phyloP scores from a whole-genome alignment of 2,888 invertebrate genomes.

The Crioceris asparagi region DNA sequence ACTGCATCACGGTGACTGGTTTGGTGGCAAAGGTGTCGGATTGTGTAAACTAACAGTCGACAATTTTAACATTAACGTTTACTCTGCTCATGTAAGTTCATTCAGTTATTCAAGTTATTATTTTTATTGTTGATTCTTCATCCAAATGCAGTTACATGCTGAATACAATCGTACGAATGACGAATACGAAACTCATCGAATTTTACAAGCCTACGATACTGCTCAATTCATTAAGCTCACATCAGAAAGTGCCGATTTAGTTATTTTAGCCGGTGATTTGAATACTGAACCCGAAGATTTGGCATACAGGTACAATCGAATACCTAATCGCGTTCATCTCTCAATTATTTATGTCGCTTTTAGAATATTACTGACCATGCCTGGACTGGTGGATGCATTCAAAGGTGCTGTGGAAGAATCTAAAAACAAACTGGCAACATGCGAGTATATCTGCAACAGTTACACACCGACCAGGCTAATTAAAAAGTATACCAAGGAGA shows the following conservation, averaged over 20 bases:
- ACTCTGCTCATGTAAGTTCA: constrained; percentile 80
- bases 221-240: constrained; percentile 90
- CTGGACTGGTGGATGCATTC: constrained; percentile 45
- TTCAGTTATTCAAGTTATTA: constrained; percentile 1
- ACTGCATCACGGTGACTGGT: constrained; percentile 97
- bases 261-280: constrained; percentile 87
- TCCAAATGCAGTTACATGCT: constrained; percentile 70
- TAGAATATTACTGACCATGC: constrained; percentile 47
- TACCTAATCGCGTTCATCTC: too few species aligned
- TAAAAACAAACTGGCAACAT: constrained; percentile 51
- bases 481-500: too few species aligned
- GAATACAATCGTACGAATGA: constrained; percentile 79
- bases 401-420: constrained; percentile 27
- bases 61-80: constrained; percentile 68
- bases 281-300: constrained; percentile 85
- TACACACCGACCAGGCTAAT: constrained; percentile 54
- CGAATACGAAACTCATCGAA: constrained; percentile 84
- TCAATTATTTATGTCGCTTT: constrained; percentile 9
- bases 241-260: constrained; percentile 63
- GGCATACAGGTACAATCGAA: constrained; percentile 51
- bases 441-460: constrained; percentile 70
- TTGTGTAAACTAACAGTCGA: constrained; percentile 62
- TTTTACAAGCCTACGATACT: constrained; percentile 88
- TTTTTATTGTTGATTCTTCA: not conserved
- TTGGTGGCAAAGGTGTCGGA: constrained; percentile 92